Conservation (phyloP, 2,888 invertebrate genomes). For the Eurytoma californica region DNA sequence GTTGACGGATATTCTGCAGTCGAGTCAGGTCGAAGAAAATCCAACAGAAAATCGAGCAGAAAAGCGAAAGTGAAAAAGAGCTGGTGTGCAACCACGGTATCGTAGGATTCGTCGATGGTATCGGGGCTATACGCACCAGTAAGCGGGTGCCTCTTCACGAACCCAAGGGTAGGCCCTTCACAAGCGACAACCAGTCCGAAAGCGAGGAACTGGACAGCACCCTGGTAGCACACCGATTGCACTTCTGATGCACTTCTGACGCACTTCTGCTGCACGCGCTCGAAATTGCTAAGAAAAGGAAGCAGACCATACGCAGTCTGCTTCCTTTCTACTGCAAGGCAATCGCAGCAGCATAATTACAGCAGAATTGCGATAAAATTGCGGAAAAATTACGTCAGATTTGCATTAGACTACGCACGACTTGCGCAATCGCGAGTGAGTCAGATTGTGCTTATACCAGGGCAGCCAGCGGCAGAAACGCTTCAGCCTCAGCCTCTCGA, state of each 20-base stretch:
- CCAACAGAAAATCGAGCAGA: neutral
- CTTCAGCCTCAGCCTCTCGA: slow-evolving; percentile 38
- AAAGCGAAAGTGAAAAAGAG: neutral
- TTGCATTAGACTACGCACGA: too few relatives aligned
- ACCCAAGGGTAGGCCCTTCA: slow-evolving; percentile 21
- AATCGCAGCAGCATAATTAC: too few relatives aligned
- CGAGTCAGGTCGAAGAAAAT: slow-evolving; percentile 55
- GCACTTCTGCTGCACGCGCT: too few relatives aligned
- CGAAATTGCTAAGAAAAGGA: too few relatives aligned
- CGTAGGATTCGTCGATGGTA: slow-evolving; percentile 1
- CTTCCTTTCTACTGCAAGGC: too few relatives aligned
- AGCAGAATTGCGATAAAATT: too few relatives aligned
- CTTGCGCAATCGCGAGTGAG: too few relatives aligned
- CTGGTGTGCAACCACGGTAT: slow-evolving; percentile 34
- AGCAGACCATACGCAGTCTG: too few relatives aligned
- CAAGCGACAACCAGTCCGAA: slow-evolving; percentile 45
- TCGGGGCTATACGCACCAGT: slow-evolving; percentile 13
- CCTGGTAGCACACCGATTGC: too few relatives aligned
- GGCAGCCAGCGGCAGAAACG: slow-evolving; percentile 36
- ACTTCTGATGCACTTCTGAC: too few relatives aligned
- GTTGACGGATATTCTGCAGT: slow-evolving; percentile 63
- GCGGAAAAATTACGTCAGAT: too few relatives aligned
- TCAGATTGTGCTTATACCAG: too few relatives aligned
- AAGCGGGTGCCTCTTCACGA: slow-evolving; percentile 12
- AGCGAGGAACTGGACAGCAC: neutral